Conservation (phyloP, 2,113 vertebrate species). For the Centropristis striata region DNA sequence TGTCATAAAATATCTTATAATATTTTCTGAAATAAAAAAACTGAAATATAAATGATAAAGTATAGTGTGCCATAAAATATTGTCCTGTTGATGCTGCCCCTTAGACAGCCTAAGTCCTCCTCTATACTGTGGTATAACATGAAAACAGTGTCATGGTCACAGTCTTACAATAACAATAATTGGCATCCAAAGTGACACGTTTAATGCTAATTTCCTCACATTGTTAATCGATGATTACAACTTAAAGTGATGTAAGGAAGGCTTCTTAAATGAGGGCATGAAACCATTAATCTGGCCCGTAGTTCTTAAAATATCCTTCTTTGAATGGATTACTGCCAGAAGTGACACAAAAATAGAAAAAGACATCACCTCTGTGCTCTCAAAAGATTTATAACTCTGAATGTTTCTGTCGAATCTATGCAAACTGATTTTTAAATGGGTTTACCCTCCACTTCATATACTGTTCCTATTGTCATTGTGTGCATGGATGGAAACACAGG, state of each 20-base stretch:
- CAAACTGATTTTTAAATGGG: slow-evolving; percentile 5
- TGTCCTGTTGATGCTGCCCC: too few species aligned
- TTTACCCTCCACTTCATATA: too few species aligned
- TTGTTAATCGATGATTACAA: background rate
- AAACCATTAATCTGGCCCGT: background rate
- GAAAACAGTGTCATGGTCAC: too few species aligned
- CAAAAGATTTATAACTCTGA: background rate
- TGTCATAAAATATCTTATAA: background rate
- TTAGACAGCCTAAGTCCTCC: too few species aligned
- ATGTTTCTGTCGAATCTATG: background rate
- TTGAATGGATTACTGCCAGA: background rate
- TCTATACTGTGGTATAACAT: too few species aligned
- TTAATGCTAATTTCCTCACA: background rate
- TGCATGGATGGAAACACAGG: slow-evolving; percentile 1
- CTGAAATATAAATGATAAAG: background rate
- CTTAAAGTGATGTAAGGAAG: background rate
- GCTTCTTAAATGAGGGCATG: background rate
- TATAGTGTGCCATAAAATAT: background rate
- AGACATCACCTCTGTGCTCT: background rate
- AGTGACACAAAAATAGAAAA: background rate
- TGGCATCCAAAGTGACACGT: background rate
- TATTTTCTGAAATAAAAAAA: background rate
- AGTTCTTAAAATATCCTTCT: background rate
- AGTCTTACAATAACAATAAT: too few species aligned
- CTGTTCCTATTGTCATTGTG: slow-evolving; percentile 13